Conservation (phyloP, 2,113 vertebrate species). For the Hymenochirus boettgeri region DNA sequence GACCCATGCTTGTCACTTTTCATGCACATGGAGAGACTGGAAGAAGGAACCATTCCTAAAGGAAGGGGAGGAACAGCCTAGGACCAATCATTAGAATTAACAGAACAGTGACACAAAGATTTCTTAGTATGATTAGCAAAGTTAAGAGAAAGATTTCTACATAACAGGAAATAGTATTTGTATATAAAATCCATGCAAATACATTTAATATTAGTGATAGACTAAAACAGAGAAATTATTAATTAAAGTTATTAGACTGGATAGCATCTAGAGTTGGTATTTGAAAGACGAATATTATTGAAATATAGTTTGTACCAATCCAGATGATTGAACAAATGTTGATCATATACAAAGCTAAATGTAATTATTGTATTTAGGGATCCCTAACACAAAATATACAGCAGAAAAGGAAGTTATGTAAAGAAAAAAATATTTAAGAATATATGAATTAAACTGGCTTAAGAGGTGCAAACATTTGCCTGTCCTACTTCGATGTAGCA, state of each 20-base stretch:
- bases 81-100: constrained; percentile 99
- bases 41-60: constrained; percentile 98
- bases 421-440: no score
- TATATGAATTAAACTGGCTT: no score
- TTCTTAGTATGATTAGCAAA: constrained; percentile 74
- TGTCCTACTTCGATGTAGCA: no score
- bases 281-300: constrained; percentile 44
- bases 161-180: constrained; percentile 59
- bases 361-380: no score
- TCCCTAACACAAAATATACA: no score
- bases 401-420: no score
- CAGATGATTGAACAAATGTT: not conserved
- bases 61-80: constrained; percentile 99
- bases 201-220: constrained; percentile 65
- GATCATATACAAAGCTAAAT: no score
- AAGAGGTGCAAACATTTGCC: no score
- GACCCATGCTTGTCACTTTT: constrained; percentile 99
- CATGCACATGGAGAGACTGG: constrained; percentile 99
- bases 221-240: constrained; percentile 47
- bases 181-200: constrained; percentile 62
- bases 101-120: constrained; percentile 82
- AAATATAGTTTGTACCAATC: constrained; percentile 29
- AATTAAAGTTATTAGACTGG: constrained; percentile 41
- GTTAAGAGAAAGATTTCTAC: constrained; percentile 55
- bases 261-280: constrained; percentile 62